Evolutionary conservation across 2,113 vertebrate genomes (phyloP), one percentile per base, ranked within the genome.

Genomic region (Odocoileus virginianus): DNA sequence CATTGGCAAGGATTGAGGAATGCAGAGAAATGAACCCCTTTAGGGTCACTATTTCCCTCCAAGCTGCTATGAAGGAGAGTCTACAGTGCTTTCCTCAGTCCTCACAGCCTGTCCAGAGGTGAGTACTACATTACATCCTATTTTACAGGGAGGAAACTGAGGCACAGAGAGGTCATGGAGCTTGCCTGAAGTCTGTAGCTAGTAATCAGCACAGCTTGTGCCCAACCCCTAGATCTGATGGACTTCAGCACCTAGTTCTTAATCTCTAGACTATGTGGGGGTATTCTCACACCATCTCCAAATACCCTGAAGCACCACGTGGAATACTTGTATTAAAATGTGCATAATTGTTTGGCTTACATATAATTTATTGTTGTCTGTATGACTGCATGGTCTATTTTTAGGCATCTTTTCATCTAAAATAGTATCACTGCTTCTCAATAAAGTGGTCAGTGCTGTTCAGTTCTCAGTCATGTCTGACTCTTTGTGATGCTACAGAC

Each of bases 301-400:
- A 81, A 91, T 64, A 52, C 33, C n/a, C 43, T 76, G 43, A 55
- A 60, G 12, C 57, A 60, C 64, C 84, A 57, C 27, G 6, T 6
- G 64, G 47, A 58, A 74, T 47, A 82, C 79, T 67, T 50, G 45
- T 36, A 47, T 47, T 30, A 87, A 92, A 85, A 45, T 74, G 1
- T 36, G 16, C 43, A 6, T 2, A 6, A 58, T 33, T 60, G 9
- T 78, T 67, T 58, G 74, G 71, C 84, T 95, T 33, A 50, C 88
- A 27, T 33, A 7, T 14, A 19, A 74, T 60, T 76, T 76, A 54
- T 79, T 90, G 67, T 25, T 64, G 45, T 76, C 74, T 89, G 5
- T n/a, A 61, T 83, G 61, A 81, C 50, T 8, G 33, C 90, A 45
- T 40, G 21, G 33, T 87, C 89, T 95, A 95, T 94, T 97, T 96